Evolutionary conservation across 2,797 vertebrate species (phyloP), one percentile per base, ranked within the genome.

Genomic region (Eptatretus atami): DNA sequence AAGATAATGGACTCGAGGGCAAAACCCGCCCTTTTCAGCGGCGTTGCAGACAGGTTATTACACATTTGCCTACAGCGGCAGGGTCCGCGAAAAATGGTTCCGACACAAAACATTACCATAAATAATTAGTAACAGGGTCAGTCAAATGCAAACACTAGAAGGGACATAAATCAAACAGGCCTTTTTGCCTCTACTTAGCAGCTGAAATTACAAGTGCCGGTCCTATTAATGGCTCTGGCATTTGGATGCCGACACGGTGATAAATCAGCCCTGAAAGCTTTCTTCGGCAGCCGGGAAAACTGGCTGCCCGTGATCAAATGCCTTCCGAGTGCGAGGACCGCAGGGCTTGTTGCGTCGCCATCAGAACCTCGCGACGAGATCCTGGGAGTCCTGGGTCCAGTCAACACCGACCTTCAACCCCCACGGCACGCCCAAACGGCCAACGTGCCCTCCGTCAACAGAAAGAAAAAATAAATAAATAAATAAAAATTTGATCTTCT

Each of bases 61-160:
- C 31, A 44, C 31, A 44, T 44, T 44, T 44, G 31, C 31, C 31
- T 44, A 44, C 31, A 44, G 31, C 31, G 31, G 31, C 31, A 44
- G 31, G 31, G 31, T 44, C 31, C 31, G 31, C n/a, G 57, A n/a
- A 61, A 61, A 61, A 25, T 25, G 57, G n/a, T n/a, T 25, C 57
- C 57, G 57, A 61, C 57, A 61, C 57, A 25, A n/a, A 61, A 61
- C 57, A 61, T 61, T 61, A 61, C 57, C 57, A 61, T 61, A 61
- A 61, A 61, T 61, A 61, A 61, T 61, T 61, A 61, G 57, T n/a
- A 61, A 61, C 57, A 25, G 57, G 57, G 57, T 61, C 57, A 61
- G 57, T 61, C 57, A 25, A 61, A 61, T 61, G 57, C 57, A 61
- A 61, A 61, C 57, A 61, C 25, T 61, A 61, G 57, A 61, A 61